These are phyloP conservation scores for Amblyornis subalaris DNA, from an alignment of 2,113 vertebrate species.

Conservation along the genomic window DNA sequence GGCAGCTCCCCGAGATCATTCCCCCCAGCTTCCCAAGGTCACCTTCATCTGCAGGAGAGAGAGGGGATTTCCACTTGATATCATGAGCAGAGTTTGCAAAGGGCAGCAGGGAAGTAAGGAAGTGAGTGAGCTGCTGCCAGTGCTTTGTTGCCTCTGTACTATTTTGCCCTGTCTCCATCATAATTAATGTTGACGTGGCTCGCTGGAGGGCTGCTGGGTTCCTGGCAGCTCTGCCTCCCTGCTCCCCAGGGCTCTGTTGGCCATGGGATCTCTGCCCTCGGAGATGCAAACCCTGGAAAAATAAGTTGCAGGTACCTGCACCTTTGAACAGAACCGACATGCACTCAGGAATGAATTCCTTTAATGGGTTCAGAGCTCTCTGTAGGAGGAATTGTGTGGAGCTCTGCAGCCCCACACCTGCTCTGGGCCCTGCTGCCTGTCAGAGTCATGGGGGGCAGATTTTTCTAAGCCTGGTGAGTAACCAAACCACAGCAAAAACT, in stretches of 20 bases:
- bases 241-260: not conserved
- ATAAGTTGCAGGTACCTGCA: not conserved
- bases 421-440: not conserved
- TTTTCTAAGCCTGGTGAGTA: not conserved
- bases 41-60: not conserved
- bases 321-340: not conserved
- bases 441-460: rapidly evolving
- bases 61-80: constrained; percentile 1
- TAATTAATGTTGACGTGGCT: not conserved
- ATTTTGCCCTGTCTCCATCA: not conserved
- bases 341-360: not conserved
- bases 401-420: not conserved
- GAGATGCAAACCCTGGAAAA: not conserved
- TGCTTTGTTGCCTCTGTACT: not conserved
- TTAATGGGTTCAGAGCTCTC: not conserved
- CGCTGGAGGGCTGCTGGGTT: not conserved
- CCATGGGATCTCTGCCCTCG: not conserved
- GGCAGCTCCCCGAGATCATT: not conserved
- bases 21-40: not conserved
- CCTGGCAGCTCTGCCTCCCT: not conserved
- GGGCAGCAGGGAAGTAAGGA: not conserved
- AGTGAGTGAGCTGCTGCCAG: not conserved
- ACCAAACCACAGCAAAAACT: not conserved
- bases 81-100: not conserved
- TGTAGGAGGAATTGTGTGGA: not conserved